phyloP scores from a whole-genome alignment of 2,113 vertebrate genomes.

The Heterocephalus glaber region DNA sequence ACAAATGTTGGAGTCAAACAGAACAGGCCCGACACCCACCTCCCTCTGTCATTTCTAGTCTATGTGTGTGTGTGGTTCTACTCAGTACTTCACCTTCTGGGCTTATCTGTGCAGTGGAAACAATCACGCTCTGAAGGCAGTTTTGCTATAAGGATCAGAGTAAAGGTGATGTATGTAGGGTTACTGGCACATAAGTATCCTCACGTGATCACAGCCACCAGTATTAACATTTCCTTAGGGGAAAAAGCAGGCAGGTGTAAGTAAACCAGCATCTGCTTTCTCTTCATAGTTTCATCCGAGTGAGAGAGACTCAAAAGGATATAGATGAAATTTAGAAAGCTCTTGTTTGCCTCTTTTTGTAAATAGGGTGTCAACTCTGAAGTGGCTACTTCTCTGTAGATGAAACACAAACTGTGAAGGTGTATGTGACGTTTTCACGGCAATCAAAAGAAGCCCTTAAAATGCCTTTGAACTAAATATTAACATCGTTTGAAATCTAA shows the following conservation, averaged over 20 bases:
- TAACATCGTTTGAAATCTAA: background rate
- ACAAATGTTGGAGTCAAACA: background rate
- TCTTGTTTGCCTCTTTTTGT: background rate
- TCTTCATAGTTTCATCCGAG: background rate
- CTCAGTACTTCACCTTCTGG: background rate
- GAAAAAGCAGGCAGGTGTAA: background rate
- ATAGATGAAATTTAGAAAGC: constrained; percentile 38
- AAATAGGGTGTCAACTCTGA: background rate
- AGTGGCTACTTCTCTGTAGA: background rate
- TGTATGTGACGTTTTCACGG: background rate
- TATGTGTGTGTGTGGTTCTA: rapidly evolving
- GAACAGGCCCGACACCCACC: background rate
- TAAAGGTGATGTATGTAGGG: background rate
- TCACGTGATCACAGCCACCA: background rate
- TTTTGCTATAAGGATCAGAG: too few species aligned
- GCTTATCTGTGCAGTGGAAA: background rate
- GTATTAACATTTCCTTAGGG: background rate
- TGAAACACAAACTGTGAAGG: background rate
- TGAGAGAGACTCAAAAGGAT: constrained; percentile 31
- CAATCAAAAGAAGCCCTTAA: background rate
- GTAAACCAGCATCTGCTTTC: background rate
- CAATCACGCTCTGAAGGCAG: background rate
- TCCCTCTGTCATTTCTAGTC: background rate
- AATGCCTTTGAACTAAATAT: background rate
- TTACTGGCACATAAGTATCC: background rate